These are phyloP conservation scores for Acropternis orthonyx DNA, from an alignment of 2,797 vertebrate genomes.

Conservation along the genomic window DNA sequence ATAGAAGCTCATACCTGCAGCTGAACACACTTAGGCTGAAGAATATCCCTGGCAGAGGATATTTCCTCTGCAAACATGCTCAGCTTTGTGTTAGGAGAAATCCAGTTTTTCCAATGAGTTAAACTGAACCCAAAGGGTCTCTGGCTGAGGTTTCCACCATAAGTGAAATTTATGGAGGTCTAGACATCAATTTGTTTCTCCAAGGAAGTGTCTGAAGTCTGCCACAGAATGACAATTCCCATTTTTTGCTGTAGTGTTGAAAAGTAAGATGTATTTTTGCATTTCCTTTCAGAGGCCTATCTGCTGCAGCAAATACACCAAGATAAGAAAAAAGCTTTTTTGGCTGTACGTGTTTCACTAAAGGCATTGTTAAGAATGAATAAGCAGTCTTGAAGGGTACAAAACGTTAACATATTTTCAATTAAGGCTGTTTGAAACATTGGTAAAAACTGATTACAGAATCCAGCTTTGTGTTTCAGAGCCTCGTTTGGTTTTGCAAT, in stretches of 20 bases:
- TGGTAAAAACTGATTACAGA: constrained; percentile 33
- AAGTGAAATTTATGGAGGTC: constrained; percentile 6
- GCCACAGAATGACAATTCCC: neutral
- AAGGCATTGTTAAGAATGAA: constrained; percentile 35
- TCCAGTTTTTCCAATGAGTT: neutral
- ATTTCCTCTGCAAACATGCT: neutral
- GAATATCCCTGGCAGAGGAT: neutral
- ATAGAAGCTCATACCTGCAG: neutral
- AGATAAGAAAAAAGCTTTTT: constrained; percentile 46
- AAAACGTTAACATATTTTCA: constrained; percentile 51
- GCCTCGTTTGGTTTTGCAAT: constrained; percentile 1
- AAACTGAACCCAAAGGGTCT: neutral
- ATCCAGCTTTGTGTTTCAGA: constrained; percentile 2
- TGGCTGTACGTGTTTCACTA: constrained; percentile 25
- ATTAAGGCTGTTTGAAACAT: constrained; percentile 29
- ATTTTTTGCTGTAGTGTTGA: neutral
- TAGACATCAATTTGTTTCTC: constrained; percentile 6
- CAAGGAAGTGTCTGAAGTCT: constrained; percentile 5
- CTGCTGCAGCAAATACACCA: constrained; percentile 7
- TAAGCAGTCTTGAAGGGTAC: constrained; percentile 21
- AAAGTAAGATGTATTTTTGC: neutral
- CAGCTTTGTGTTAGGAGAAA: neutral
- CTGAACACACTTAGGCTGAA: neutral
- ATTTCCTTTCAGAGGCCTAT: constrained; percentile 19
- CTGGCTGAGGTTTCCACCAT: neutral